Evolutionary conservation across 2,888 invertebrate genomes (phyloP), one percentile per base, ranked within the genome.

Genomic region (Euphydryas editha): DNA sequence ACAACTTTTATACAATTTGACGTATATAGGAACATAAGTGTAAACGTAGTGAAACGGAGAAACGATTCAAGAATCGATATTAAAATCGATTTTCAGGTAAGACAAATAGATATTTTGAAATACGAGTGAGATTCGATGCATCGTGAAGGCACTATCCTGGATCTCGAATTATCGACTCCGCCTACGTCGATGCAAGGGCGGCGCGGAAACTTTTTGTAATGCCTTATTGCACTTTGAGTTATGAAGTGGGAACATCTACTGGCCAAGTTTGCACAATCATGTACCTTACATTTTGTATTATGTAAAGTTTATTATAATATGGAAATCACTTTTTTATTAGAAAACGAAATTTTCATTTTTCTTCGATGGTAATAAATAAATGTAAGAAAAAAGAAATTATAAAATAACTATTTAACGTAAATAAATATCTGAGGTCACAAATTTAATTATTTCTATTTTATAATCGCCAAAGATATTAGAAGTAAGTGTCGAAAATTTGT

Each of bases 161-260:
- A 73, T 73, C 67, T 69, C 63, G 54, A 51, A 62, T 63, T 65
- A 71, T 73, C 72, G 57, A 67, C 75, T 61, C 71, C 73, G 73
- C 73, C 71, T 68, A 71, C 70, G 24, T 37, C 61, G 56, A n/a
- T 64, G 69, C 63, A 61, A 69, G 69, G 70, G 70, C 70, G 72
- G 72, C 58, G 66, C 66, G 61, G 59, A 49, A 63, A 64, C 55
- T 66, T 72, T 70, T 68, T 70, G 68, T 61, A 57, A 47, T 59
- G 58, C 62, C 69, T 69, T 66, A 64, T 70, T 68, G 65, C 72
- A 63, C 62, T 44, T 61, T 71, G 73, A 73, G 57, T 73, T 73
- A 73, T 73, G 73, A 69, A 68, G 72, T 72, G 71, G 69, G 71
- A 73, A 73, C 62, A 69, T 64, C 57, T 66, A 61, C 66, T 62